Percentiles rank a stretch among this genome's conserved stretches.
Evolutionary conservation across 1,140 invertebrate species (phyloP).

Genomic region (Hirudo medicinalis): DNA sequence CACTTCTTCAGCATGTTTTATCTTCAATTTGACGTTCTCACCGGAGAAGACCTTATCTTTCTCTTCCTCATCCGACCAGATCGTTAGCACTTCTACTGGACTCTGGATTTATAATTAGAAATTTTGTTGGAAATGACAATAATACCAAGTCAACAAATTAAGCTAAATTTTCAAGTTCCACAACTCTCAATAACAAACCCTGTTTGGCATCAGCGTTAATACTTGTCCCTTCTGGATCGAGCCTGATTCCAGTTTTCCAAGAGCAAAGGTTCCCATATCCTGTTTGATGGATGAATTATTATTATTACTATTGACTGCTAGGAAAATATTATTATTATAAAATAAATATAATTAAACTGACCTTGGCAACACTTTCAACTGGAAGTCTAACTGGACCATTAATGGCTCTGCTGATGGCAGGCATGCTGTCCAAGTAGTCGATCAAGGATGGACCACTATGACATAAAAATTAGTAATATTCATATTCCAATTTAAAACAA

Average conservation of each 20-base stretch:
- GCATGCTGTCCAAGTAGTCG: conserved; percentile 84
- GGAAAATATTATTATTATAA: not conserved
- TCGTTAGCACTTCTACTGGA: conserved; percentile 79
- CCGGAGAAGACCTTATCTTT: conserved; percentile 80
- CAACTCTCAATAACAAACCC: conserved; percentile 50
- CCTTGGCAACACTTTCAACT: conserved; percentile 92
- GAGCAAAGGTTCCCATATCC: conserved; percentile 97
- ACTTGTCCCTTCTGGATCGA: conserved; percentile 76
- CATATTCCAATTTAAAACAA: too few species aligned
- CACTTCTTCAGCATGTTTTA: conserved; percentile 96
- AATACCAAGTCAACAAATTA: not conserved
- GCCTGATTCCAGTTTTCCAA: conserved; percentile 97
- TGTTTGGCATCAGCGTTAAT: conserved; percentile 92
- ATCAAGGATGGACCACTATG: conserved; percentile 78
- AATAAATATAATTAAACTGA: conserved; percentile 23
- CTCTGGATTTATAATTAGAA: conserved; percentile 48
- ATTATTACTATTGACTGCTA: too few species aligned
- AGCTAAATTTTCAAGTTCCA: conserved; percentile 13
- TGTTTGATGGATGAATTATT: conserved; percentile 24
- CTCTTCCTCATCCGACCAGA: conserved; percentile 95
- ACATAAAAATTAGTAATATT: conserved; percentile 21
- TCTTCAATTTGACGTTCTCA: conserved; percentile 96
- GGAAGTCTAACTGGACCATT: conserved; percentile 95
- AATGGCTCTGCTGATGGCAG: conserved; percentile 72
- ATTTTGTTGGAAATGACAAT: too few species aligned